Evolutionary conservation across 2,113 vertebrate species (phyloP).

Genomic region (Aleadryas rufinucha): DNA sequence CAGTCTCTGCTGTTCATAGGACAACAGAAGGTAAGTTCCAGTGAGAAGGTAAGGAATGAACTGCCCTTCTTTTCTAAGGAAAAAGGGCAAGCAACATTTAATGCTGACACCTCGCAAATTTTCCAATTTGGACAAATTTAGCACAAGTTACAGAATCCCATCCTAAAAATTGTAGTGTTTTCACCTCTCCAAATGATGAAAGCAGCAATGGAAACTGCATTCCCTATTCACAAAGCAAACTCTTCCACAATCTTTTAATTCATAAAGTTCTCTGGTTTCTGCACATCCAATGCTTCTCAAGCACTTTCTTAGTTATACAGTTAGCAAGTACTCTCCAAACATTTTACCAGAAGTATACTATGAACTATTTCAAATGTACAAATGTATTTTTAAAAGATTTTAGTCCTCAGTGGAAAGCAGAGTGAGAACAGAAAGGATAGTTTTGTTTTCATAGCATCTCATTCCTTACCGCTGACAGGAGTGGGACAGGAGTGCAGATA

Average conservation of each 20-base stretch:
- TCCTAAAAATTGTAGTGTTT: not conserved
- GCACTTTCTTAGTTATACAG: not conserved
- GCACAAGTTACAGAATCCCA: not conserved
- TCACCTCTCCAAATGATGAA: not conserved
- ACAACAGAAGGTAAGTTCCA: not conserved
- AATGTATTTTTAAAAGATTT: not conserved
- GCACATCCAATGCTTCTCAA: not conserved
- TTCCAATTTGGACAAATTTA: not conserved
- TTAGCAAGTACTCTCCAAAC: not conserved
- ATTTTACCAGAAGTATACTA: not conserved
- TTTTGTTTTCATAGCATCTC: not conserved
- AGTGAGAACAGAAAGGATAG: not conserved
- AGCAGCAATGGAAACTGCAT: not conserved
- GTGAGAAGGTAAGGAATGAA: not conserved
- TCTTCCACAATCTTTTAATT: not conserved
- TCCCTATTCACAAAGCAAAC: not conserved
- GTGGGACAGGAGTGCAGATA: not conserved
- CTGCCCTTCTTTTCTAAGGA: not conserved
- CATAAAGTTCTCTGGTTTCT: not conserved
- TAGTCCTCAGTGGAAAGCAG: not conserved
- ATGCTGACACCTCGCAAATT: not conserved
- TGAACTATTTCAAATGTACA: not conserved
- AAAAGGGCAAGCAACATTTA: not conserved
- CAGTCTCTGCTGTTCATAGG: not conserved
- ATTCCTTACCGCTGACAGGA: not conserved